Evolutionary conservation across 1,140 invertebrate genomes (phyloP).

Genomic region (Aphaenogaster floridana): DNA sequence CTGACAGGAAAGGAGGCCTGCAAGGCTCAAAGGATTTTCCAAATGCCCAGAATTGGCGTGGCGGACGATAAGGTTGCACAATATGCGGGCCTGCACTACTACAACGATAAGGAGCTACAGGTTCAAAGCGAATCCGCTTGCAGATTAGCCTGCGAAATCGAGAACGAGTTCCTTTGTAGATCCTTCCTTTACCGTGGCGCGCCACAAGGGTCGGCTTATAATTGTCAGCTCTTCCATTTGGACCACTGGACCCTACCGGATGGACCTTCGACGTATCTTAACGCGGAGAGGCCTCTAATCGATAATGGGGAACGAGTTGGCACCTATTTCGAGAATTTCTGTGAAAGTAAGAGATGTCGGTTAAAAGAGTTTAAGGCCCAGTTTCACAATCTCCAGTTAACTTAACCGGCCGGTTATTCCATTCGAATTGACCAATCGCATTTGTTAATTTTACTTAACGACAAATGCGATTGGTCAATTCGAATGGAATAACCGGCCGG

Average conservation of each 20-base stretch:
- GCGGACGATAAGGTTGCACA: conserved; percentile 96
- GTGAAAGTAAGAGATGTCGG: conserved; percentile 89
- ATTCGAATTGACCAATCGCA: too few relatives aligned
- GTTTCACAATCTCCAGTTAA: too few relatives aligned
- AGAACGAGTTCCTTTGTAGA: conserved; percentile 96
- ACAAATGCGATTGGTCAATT: too few relatives aligned
- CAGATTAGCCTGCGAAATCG: conserved; percentile 95
- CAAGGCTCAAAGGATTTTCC: conserved; percentile 92
- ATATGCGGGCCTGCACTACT: conserved; percentile 96
- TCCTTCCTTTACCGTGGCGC: conserved; percentile 95
- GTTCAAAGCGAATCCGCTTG: conserved; percentile 95
- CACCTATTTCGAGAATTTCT: conserved; percentile 96
- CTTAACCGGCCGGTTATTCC: too few relatives aligned
- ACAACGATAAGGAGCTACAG: conserved; percentile 96
- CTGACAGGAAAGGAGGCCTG: conserved; percentile 91
- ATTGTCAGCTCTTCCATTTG: conserved; percentile 96
- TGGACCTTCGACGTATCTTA: conserved; percentile 95
- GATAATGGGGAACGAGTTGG: conserved; percentile 96
- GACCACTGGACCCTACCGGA: conserved; percentile 97
- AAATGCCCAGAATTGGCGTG: conserved; percentile 94
- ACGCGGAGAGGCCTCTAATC: conserved; percentile 95
- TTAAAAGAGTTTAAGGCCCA: not conserved
- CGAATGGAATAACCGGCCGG: too few relatives aligned
- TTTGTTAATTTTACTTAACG: too few relatives aligned
- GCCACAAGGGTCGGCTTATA: conserved; percentile 92